Conservation (phyloP, 2,888 invertebrate species). For the Ormyrus rosae region DNA sequence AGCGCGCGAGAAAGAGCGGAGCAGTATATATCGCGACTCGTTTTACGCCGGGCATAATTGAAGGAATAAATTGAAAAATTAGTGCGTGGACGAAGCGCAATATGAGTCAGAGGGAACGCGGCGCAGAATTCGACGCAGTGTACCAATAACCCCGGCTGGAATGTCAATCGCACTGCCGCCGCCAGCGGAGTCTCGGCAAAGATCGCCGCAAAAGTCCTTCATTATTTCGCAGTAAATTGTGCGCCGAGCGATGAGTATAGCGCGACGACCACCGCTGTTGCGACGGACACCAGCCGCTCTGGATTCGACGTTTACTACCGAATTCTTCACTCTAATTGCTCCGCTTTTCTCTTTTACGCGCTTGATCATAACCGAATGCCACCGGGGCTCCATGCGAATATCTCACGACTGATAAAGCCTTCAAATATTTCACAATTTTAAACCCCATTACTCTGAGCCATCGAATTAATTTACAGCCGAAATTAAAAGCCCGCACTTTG, state of each 20-base stretch:
- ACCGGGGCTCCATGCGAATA: constrained; percentile 15
- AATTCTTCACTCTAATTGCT: constrained; percentile 51
- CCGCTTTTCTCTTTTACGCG: constrained; percentile 36
- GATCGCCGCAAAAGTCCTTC: constrained; percentile 56
- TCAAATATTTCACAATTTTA: background rate
- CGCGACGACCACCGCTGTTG: constrained; percentile 7
- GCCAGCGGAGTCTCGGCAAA: constrained; percentile 14
- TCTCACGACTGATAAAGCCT: constrained; percentile 10
- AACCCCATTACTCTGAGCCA: background rate
- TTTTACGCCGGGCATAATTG: constrained; percentile 66
- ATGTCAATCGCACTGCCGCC: constrained; percentile 68
- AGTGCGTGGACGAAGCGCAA: constrained; percentile 58
- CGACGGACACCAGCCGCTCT: background rate
- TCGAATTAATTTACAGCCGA: too few relatives aligned
- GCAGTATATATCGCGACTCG: constrained; percentile 52
- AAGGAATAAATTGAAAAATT: constrained; percentile 74
- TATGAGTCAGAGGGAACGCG: constrained; percentile 53
- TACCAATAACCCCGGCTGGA: constrained; percentile 64
- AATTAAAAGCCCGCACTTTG: background rate
- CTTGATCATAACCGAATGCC: constrained; percentile 45
- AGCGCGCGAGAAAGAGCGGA: constrained; percentile 3
- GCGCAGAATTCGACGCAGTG: constrained; percentile 47
- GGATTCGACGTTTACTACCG: constrained; percentile 50
- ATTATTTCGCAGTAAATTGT: constrained; percentile 67
- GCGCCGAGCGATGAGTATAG: constrained; percentile 30